Percentiles rank a stretch among this genome's conserved stretches.
phyloP scores from a whole-genome alignment of 2,797 vertebrate genomes.

The Channa striata region DNA sequence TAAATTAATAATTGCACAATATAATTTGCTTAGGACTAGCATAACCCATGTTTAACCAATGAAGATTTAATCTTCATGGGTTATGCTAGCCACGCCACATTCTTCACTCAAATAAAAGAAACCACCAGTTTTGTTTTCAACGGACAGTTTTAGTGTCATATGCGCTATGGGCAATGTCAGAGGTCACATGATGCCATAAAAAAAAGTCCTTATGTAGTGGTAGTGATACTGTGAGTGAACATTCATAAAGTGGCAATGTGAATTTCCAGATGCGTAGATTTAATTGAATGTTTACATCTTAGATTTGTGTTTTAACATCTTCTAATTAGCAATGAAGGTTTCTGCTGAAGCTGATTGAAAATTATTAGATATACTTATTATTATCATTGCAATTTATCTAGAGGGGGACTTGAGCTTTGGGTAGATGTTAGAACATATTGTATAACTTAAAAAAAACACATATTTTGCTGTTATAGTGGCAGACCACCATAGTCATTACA shows the following conservation, averaged over 20 bases:
- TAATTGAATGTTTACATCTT: no score
- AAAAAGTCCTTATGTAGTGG: neutral
- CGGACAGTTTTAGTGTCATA: neutral
- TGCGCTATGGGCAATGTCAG: neutral
- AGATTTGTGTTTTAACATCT: neutral
- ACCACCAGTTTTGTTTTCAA: conserved; percentile 2
- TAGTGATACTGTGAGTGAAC: no score
- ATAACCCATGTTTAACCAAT: neutral
- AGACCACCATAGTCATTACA: neutral
- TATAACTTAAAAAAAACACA: no score
- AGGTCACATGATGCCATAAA: neutral
- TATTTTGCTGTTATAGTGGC: no score
- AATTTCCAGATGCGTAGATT: no score
- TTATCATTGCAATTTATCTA: neutral
- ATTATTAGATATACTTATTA: neutral
- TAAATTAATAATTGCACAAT: no score
- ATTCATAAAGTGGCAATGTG: no score
- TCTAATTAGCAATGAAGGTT: neutral
- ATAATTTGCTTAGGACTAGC: neutral
- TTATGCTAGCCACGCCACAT: no score
- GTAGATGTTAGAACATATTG: no score
- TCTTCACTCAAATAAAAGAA: no score
- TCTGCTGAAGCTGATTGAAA: neutral
- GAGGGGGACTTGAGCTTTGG: no score
- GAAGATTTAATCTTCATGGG: neutral